Evolutionary conservation across 2,797 vertebrate genomes (phyloP), one percentile per base, ranked within the genome.

Genomic region (Chromobotia macracanthus): DNA sequence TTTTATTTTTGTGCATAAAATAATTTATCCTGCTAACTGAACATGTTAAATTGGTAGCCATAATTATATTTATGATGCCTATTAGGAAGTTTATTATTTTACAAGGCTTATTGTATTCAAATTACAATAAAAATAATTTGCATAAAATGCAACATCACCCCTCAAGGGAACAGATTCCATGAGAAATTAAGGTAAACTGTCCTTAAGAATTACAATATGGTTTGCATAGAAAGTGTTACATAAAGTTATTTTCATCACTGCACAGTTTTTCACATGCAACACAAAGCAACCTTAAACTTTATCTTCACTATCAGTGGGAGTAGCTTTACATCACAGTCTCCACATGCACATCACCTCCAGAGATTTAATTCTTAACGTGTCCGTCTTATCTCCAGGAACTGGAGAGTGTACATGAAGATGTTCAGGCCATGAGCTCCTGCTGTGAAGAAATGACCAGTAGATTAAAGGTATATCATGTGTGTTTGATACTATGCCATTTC

Each of bases 381-480:
- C 8, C 12, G n/a, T n/a, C 86, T 1, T 74, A 86, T 9, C 25
- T 7, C 3, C 85, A 99, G 98, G 97, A 97, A 64, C 95, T 99
- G 44, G 97, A 99, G 89, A 95, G 94, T 85, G 95, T 99, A 81
- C 91, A 96, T 15, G 96, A 98, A 90, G 98, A 99, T 82, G 96
- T 99, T 21, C 96, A 97, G 75, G 96, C 95, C 0, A 99, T 99
- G 98, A 98, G 93, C 84, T 94, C 87, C 75, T 98, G 96, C 82
- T 99, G 97, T 92, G 95, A 97, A 80, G 97, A 99, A 87, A 99
- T 99, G 98, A 99, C 95, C 12, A 93, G 86, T 65, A 95, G 95
- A 80, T 88, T 99, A 46, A 97, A 97, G 96, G 97, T 99, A 90
- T 63, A 2, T 38, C 35, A 38, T 38, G 8, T 35, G 6, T 61